phyloP scores from a whole-genome alignment of 2,888 invertebrate genomes.

The Shargacucullia verbasci region DNA sequence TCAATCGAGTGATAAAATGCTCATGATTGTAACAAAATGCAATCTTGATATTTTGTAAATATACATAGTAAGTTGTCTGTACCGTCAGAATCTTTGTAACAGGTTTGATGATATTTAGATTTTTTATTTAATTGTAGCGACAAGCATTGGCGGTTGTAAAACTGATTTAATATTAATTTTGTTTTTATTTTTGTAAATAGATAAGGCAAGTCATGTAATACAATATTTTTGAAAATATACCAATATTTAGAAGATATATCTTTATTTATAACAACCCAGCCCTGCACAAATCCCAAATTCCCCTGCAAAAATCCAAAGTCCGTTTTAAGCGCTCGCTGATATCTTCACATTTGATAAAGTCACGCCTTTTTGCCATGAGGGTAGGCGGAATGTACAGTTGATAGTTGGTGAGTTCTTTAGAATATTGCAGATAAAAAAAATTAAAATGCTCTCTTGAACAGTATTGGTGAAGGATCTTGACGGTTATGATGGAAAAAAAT shows the following conservation, averaged over 20 bases:
- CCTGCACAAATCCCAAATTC: too few species aligned
- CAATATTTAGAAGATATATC: slow-evolving; percentile 82
- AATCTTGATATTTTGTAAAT: slow-evolving; percentile 58
- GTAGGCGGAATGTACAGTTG: too few species aligned
- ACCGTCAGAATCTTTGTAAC: slow-evolving; percentile 37
- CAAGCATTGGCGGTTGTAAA: slow-evolving; percentile 66
- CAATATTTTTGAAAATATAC: slow-evolving; percentile 89
- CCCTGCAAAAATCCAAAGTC: too few species aligned
- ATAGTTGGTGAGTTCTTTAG: too few species aligned
- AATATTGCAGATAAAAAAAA: too few species aligned
- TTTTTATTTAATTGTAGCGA: slow-evolving; percentile 61
- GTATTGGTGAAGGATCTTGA: too few species aligned
- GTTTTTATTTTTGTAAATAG: slow-evolving; percentile 85
- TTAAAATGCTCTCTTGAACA: too few species aligned
- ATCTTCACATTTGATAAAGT: too few species aligned
- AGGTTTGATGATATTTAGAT: slow-evolving; percentile 43
- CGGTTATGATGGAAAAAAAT: too few species aligned
- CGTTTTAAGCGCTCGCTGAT: too few species aligned
- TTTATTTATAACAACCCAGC: slow-evolving; percentile 49
- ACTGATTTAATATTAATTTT: slow-evolving; percentile 69
- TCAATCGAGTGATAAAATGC: slow-evolving; percentile 23
- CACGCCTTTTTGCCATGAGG: too few species aligned
- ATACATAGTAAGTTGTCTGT: slow-evolving; percentile 47
- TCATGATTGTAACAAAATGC: slow-evolving; percentile 35
- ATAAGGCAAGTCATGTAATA: slow-evolving; percentile 88